phyloP scores from a whole-genome alignment of 2,113 vertebrate species.

The Micromys minutus region DNA sequence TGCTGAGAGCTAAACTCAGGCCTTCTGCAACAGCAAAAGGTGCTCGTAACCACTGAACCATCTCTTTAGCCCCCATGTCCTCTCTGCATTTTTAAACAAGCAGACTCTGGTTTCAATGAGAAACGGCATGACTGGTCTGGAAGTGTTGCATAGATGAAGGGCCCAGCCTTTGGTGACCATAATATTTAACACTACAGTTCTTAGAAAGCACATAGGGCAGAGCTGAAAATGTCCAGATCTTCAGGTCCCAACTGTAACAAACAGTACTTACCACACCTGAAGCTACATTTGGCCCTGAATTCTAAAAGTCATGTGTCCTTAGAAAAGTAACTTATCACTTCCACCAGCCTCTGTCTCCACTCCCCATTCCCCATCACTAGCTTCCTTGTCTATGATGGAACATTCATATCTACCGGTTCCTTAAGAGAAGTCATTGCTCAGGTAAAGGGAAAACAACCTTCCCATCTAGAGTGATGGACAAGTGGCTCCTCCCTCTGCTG shows the following conservation, averaged over 20 bases:
- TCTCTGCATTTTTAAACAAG: not conserved
- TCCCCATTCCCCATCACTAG: not conserved
- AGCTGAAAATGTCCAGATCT: not conserved
- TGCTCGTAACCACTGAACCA: not conserved
- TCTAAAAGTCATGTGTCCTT: not conserved
- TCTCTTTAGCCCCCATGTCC: not conserved
- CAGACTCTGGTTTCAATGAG: not conserved
- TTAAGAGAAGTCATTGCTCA: rapidly evolving
- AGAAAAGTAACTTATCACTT: not conserved
- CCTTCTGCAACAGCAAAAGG: not conserved
- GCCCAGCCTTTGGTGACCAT: rapidly evolving
- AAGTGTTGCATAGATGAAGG: not conserved
- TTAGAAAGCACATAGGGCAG: too few species aligned
- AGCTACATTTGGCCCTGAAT: too few species aligned
- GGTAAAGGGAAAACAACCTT: not conserved
- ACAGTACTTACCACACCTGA: not conserved
- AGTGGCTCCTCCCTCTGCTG: not conserved
- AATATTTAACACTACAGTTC: not conserved
- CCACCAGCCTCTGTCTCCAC: not conserved
- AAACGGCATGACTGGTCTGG: too few species aligned
- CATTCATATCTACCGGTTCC: not conserved
- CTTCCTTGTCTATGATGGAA: not conserved
- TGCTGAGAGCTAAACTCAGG: not conserved
- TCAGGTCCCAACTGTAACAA: not conserved
- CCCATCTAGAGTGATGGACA: not conserved